A percentile compares a stretch with the other conserved stretches of the same genome.
phyloP scores from a whole-genome alignment of 2,797 vertebrate genomes.

The Nannoperca australis region DNA sequence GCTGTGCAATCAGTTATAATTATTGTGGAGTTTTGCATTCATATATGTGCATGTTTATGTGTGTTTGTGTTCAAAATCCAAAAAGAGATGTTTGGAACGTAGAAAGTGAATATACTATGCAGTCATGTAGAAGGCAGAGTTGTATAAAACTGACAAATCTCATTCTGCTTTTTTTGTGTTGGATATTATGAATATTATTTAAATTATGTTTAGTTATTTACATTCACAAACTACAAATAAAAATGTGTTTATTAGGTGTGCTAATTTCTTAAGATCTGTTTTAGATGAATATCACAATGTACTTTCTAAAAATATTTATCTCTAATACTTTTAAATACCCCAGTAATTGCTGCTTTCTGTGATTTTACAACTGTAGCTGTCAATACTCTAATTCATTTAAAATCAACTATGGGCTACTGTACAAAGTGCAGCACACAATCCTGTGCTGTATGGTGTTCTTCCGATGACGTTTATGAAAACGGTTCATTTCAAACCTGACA shows the following conservation, averaged over 20 bases:
- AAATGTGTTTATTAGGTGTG: neutral
- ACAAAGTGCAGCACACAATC: neutral
- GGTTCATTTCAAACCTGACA: conserved; percentile 7
- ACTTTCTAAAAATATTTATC: neutral
- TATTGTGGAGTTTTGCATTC: conserved; percentile 8
- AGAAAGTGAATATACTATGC: neutral
- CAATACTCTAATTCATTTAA: neutral
- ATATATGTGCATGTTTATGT: conserved; percentile 4
- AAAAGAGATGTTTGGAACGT: neutral
- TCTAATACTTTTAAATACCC: neutral
- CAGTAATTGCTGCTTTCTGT: neutral
- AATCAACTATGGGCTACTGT: neutral
- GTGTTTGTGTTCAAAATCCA: conserved; percentile 1
- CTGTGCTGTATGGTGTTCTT: neutral
- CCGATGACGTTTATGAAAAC: neutral
- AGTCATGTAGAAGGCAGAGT: neutral
- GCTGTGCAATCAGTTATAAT: conserved; percentile 29
- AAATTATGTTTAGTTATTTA: neutral
- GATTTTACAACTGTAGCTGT: neutral
- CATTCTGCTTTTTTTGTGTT: neutral
- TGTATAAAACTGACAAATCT: neutral
- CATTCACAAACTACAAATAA: neutral
- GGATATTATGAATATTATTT: neutral
- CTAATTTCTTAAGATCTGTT: neutral
- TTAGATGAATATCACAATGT: neutral